Percentiles rank a stretch among this genome's conserved stretches.
phyloP scores from a whole-genome alignment of 1,140 invertebrate genomes.

The Nephotettix cincticeps region DNA sequence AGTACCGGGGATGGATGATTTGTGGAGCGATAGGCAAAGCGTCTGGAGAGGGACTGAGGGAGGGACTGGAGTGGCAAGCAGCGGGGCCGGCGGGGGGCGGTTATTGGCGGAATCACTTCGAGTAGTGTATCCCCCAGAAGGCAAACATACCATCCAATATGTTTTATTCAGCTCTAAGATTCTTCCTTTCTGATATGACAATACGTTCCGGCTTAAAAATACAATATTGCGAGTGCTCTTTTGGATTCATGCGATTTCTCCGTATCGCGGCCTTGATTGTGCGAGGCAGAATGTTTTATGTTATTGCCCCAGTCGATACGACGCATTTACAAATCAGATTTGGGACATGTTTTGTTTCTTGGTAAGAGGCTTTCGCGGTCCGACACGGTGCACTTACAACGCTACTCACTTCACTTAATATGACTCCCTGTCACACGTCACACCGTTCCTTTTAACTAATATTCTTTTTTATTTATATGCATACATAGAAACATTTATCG shows the following conservation, averaged over 20 bases:
- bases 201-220: slow-evolving; percentile 10
- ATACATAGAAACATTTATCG: too few relatives aligned
- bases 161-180: slow-evolving; percentile 23
- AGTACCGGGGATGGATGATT: neutral
- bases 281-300: neutral
- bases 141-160: slow-evolving; percentile 22
- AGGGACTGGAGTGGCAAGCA: neutral
- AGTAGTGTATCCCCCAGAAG: slow-evolving; percentile 7
- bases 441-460: too few relatives aligned
- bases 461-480: too few relatives aligned
- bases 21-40: slow-evolving; percentile 9
- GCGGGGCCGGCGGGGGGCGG: neutral
- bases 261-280: neutral
- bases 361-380: too few relatives aligned
- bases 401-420: too few relatives aligned
- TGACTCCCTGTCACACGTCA: too few relatives aligned
- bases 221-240: slow-evolving; percentile 1
- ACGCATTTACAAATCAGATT: slow-evolving; percentile 3
- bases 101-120: slow-evolving; percentile 26
- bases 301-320: neutral
- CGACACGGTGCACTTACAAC: too few relatives aligned
- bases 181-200: slow-evolving; percentile 14
- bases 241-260: slow-evolving; percentile 6
- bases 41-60: too few relatives aligned
- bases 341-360: neutral